Evolutionary conservation across 2,113 vertebrate genomes (phyloP).

Genomic region (Sturnus vulgaris): DNA sequence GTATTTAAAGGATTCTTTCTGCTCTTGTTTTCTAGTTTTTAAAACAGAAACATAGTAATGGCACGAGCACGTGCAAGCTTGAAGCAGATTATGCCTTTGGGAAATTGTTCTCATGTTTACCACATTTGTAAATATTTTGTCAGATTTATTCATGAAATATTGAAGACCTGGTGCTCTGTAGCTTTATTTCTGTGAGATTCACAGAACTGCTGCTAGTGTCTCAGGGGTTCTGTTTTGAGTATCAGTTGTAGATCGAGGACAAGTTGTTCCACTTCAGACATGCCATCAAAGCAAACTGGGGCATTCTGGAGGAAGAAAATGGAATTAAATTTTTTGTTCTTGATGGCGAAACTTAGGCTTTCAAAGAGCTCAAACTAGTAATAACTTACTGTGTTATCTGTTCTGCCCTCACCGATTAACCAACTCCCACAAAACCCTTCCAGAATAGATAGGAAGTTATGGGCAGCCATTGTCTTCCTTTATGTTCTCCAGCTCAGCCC

Average conservation of each 20-base stretch:
- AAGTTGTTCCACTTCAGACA: slow-evolving; percentile 13
- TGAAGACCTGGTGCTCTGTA: slow-evolving; percentile 15
- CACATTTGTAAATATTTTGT: slow-evolving; percentile 27
- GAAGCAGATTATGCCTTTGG: background rate
- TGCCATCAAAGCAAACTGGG: slow-evolving; percentile 56
- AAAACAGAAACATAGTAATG: background rate
- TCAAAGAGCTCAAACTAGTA: background rate
- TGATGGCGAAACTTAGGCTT: background rate
- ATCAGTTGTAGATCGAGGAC: background rate
- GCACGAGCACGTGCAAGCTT: accelerated
- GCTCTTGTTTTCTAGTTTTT: background rate
- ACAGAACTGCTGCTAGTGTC: background rate
- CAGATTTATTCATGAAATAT: slow-evolving; percentile 49
- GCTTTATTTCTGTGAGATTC: background rate
- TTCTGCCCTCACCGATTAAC: background rate
- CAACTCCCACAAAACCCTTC: background rate
- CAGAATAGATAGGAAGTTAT: background rate
- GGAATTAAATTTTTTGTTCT: background rate
- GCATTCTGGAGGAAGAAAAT: background rate
- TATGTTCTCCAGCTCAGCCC: background rate
- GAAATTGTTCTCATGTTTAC: background rate
- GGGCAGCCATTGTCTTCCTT: background rate
- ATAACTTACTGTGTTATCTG: background rate
- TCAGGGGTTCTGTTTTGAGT: background rate
- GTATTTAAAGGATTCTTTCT: background rate